Conservation (phyloP, 1,140 invertebrate genomes). For the Zaprionus ghesquierei region DNA sequence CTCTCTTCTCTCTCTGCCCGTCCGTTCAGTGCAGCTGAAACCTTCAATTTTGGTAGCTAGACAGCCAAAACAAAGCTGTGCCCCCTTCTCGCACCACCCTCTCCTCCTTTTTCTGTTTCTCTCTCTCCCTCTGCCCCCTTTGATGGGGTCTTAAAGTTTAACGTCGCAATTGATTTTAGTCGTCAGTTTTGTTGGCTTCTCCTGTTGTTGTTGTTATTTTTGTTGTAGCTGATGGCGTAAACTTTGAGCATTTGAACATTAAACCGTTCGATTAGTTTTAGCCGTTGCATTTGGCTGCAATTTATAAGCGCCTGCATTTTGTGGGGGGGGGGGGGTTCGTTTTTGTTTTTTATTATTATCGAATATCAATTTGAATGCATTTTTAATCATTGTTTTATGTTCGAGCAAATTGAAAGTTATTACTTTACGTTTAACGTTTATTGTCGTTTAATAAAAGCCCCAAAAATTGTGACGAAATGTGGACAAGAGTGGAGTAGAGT, state of each 20-base stretch:
- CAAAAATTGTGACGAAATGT: slow-evolving; percentile 2
- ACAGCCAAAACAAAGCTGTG: slow-evolving; percentile 33
- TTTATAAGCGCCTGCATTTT: slow-evolving; percentile 53
- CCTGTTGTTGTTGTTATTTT: slow-evolving; percentile 17
- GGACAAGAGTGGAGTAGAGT: too few species aligned
- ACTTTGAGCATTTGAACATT: slow-evolving; percentile 46
- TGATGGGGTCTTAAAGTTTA: slow-evolving; percentile 70
- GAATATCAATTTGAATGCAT: slow-evolving; percentile 70
- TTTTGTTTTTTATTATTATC: slow-evolving; percentile 64
- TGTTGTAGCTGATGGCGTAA: slow-evolving; percentile 53
- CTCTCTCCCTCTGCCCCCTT: background rate
- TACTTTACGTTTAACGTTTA: slow-evolving; percentile 50
- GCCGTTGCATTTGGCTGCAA: slow-evolving; percentile 39
- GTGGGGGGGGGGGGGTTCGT: too few species aligned
- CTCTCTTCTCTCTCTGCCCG: background rate
- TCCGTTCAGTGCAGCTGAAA: slow-evolving; percentile 41
- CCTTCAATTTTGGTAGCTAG: slow-evolving; percentile 65
- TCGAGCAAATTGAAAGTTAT: slow-evolving; percentile 50
- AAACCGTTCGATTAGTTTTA: slow-evolving; percentile 53
- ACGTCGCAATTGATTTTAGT: slow-evolving; percentile 78
- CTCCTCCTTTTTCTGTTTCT: background rate
- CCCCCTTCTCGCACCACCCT: slow-evolving; percentile 12
- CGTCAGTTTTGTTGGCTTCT: slow-evolving; percentile 76
- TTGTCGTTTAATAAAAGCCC: slow-evolving; percentile 31
- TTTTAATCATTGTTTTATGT: slow-evolving; percentile 74